Evolutionary conservation across 2,113 vertebrate genomes (phyloP), one percentile per base, ranked within the genome.

Genomic region (Brevimyrus niger): DNA sequence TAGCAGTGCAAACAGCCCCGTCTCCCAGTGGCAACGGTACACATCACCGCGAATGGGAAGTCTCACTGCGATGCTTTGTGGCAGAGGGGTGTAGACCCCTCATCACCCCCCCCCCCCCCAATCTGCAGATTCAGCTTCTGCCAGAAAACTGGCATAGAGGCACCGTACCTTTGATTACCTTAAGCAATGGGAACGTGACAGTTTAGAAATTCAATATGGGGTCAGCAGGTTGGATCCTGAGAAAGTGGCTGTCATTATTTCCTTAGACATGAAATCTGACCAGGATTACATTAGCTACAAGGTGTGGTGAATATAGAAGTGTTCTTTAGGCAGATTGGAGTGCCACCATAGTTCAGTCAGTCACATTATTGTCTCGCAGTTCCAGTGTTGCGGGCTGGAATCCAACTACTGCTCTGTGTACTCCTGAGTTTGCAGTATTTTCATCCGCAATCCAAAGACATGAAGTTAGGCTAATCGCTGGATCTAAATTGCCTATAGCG

Each of bases 1-100:
- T 88, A 92, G 91, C 84, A 92, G 92, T 90, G 91, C 91, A 91
- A 93, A 85, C 90, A 92, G 92, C 89, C 91, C 88, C 92, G 9
- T 23, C 8, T 23, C 89, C 90, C 90, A 89, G 90, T 90, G 90
- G 89, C 90, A 89, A 89, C 86, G 61, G 61, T 69, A 69, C 61
- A 69, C 61, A 69, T 11, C 61, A 69, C 61, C 1, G 10, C 27
- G 3, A 69, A 69, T 31, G 61, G 61, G 61, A 31, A 69, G 10
- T 31, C 61, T 80, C 85, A 80, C 21, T 44, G 47, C 42, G 3
- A 58, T 58, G 10, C 9, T 47, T 42, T 65, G 83, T 89, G 89
- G 86, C 17, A 55, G 47, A 53, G 31, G 80, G 8, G 35, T 47
- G 27, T 31, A 80, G 6, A 69, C 5, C 51, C 50, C 53, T 21